Base-by-base conservation (phyloP, 2,113 vertebrate genomes). In the Cyanocitta stelleri region DNA sequence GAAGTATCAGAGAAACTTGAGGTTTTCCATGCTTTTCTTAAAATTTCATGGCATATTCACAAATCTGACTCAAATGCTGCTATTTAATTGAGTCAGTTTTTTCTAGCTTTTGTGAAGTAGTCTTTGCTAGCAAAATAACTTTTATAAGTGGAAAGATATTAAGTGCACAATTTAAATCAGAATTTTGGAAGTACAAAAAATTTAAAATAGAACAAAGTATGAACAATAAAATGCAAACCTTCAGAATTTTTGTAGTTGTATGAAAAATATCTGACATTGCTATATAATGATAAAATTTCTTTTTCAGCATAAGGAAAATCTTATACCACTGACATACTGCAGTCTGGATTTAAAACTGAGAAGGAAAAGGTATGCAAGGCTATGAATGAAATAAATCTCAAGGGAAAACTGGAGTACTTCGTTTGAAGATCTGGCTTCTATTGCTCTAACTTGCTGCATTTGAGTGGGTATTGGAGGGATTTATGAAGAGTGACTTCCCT, bases 41-140 rank as follows among this genome's bases (percentile, higher is more conserved):
- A 95, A 54, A 89, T 94, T 91, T 97, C 89, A 94, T 76, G 35
- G 67, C 63, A 82, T 94, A 87, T 59, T 74, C 89, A 95, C 79
- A 90, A 93, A 94, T 91, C 77, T 92, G 32, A 77, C 55, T 80
- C 20, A 89, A 92, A 94, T 95, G 69, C 51, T 93, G 35, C 94
- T 95, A 75, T 81, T 93, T 94, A 87, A 35, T 73, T 93, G 83
- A 92, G n/a, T 93, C 92, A 83, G 54, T 93, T 82, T 56, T 94
- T 84, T 93, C 67, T 78, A 87, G 91, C 89, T 96, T 94, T 83
- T 97, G 64, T 93, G 93, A 97, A 78, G 62, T 80, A 84, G 48
- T 67, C 87, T 86, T 93, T 90, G 61, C 56, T 95, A 96, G 8
- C 6, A 91, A 95, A 94, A 74, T 58, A 94, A 29, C 39, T 91